These are phyloP conservation scores for Tricholaema leucomelas DNA, from an alignment of 2,113 vertebrate species.

Conservation along the genomic window DNA sequence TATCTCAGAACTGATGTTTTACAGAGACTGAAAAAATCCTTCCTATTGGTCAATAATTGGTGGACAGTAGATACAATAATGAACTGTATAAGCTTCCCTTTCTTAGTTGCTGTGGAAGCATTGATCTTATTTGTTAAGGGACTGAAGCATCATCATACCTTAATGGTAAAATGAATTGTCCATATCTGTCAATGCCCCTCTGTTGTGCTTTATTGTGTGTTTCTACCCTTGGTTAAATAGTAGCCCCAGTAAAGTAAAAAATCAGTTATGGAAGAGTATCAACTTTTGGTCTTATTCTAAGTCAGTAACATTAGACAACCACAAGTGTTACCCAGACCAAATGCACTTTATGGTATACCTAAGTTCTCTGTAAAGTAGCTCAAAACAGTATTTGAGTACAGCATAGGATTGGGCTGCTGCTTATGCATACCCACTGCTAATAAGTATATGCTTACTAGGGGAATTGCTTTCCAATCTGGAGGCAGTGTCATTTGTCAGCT, in stretches of 20 bases:
- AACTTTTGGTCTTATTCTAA: neutral
- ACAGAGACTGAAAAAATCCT: neutral
- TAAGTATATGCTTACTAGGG: fast-evolving
- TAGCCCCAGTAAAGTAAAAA: neutral
- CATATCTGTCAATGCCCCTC: neutral
- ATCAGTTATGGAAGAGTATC: neutral
- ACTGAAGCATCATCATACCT: neutral
- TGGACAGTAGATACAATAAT: neutral
- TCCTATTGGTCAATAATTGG: neutral
- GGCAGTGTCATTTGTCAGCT: neutral
- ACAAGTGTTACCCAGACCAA: neutral
- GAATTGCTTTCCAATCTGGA: neutral
- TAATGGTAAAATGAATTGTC: neutral
- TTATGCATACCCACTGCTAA: neutral
- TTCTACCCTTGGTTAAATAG: neutral
- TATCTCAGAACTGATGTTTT: neutral
- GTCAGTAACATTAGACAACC: fast-evolving
- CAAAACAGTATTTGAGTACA: neutral
- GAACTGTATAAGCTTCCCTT: neutral
- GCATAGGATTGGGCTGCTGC: fast-evolving
- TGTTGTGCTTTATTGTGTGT: neutral
- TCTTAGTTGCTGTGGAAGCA: neutral
- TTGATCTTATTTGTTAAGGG: neutral
- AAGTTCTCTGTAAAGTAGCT: neutral
- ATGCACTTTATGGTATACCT: fast-evolving